These are phyloP conservation scores for Ricordea florida DNA, from an alignment of 92 coral and sea anemone species.

Conservation along the genomic window DNA sequence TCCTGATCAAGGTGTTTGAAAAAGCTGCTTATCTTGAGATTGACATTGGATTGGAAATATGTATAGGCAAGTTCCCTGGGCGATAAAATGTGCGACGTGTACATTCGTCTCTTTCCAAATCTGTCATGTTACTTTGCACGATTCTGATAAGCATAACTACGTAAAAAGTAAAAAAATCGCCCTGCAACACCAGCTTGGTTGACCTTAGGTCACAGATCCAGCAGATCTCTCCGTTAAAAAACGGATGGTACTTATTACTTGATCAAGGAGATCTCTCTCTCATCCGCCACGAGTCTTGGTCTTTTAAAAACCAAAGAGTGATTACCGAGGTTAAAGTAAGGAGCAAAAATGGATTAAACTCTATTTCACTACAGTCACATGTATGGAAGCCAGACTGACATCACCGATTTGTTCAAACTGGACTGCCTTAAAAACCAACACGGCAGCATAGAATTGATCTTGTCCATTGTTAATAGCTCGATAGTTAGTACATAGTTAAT, in stretches of 20 bases:
- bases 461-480: not conserved
- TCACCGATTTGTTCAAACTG: not conserved
- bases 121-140: too few species aligned
- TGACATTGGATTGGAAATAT: too few species aligned
- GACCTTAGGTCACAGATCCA: not conserved
- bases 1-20: too few species aligned
- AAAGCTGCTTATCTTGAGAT: too few species aligned
- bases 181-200: not conserved
- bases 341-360: not conserved
- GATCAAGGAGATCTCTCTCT: not conserved
- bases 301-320: not conserved
- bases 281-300: not conserved
- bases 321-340: not conserved
- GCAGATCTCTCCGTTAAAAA: not conserved
- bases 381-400: not conserved
- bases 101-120: too few species aligned
- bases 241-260: conserved; percentile 8
- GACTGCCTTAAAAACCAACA: not conserved
- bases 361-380: not conserved
- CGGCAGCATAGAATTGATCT: not conserved
- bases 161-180: too few species aligned
- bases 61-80: too few species aligned
- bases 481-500: too few species aligned
- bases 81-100: too few species aligned
- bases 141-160: too few species aligned